Evolutionary conservation across 2,797 vertebrate species (phyloP).

Genomic region (Chrosomus eos): DNA sequence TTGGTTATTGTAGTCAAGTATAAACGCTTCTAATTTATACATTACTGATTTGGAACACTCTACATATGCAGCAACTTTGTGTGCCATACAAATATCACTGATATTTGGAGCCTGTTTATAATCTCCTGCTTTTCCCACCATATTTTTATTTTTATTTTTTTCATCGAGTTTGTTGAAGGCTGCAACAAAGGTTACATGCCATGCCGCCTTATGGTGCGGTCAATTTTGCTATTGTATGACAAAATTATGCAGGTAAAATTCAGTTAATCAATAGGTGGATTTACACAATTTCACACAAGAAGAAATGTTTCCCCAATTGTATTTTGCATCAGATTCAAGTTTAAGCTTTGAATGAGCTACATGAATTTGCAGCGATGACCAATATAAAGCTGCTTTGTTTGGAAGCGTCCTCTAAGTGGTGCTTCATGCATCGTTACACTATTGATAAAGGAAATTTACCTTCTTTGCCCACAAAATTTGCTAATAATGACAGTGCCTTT

Average conservation of each 20-base stretch:
- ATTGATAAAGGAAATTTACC: background rate
- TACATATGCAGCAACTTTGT: background rate
- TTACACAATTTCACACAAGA: background rate
- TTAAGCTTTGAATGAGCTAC: background rate
- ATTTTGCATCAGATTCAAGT: background rate
- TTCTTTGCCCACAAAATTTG: too few relatives aligned
- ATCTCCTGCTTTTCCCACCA: too few relatives aligned
- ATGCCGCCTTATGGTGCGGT: background rate
- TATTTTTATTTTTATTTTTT: too few relatives aligned
- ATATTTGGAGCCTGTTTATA: too few relatives aligned
- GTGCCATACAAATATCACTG: background rate
- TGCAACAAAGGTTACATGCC: background rate
- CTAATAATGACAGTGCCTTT: background rate
- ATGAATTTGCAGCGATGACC: background rate
- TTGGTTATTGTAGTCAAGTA: background rate
- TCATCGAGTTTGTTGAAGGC: background rate
- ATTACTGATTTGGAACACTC: background rate
- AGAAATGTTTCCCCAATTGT: background rate
- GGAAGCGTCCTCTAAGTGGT: background rate
- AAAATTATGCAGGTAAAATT: background rate
- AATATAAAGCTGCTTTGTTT: background rate
- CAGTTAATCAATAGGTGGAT: background rate
- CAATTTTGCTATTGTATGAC: background rate
- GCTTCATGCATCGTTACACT: background rate
- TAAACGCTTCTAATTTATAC: background rate